phyloP scores from a whole-genome alignment of 2,888 invertebrate species.

The Netelia melanura region DNA sequence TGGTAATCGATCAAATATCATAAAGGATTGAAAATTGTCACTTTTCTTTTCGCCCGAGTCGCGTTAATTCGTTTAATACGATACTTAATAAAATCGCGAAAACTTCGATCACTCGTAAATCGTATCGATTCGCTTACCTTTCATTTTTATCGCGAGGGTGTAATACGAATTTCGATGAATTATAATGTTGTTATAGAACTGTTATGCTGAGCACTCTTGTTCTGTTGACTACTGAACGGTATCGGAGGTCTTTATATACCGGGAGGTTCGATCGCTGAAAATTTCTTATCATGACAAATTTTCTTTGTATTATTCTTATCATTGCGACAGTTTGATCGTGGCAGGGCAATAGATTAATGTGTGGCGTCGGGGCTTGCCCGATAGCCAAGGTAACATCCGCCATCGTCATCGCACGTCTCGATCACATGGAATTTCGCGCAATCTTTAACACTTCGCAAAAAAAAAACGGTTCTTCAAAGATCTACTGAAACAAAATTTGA shows the following conservation, averaged over 20 bases:
- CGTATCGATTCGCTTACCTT: conserved; percentile 50
- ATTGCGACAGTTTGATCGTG: conserved; percentile 4
- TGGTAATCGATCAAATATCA: not conserved
- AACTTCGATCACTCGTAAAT: not conserved
- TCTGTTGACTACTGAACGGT: not conserved
- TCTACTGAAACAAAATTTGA: too few species aligned
- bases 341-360: conserved; percentile 34
- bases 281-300: conserved; percentile 50
- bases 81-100: not conserved
- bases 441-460: not conserved
- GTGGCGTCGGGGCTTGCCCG: conserved; percentile 25
- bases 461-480: not conserved
- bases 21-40: not conserved
- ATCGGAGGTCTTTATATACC: conserved; percentile 67
- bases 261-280: conserved; percentile 48
- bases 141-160: conserved; percentile 47
- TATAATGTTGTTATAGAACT: conserved; percentile 24
- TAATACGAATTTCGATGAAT: not conserved
- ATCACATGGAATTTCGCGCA: not conserved
- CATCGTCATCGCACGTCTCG: conserved; percentile 39
- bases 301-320: conserved; percentile 55
- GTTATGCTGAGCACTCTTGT: conserved; percentile 45
- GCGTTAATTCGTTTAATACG: not conserved
- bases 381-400: conserved; percentile 24
- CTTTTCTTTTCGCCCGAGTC: not conserved